These are phyloP conservation scores for Andrena flavipes DNA, from an alignment of 2,888 invertebrate species.

Conservation along the genomic window DNA sequence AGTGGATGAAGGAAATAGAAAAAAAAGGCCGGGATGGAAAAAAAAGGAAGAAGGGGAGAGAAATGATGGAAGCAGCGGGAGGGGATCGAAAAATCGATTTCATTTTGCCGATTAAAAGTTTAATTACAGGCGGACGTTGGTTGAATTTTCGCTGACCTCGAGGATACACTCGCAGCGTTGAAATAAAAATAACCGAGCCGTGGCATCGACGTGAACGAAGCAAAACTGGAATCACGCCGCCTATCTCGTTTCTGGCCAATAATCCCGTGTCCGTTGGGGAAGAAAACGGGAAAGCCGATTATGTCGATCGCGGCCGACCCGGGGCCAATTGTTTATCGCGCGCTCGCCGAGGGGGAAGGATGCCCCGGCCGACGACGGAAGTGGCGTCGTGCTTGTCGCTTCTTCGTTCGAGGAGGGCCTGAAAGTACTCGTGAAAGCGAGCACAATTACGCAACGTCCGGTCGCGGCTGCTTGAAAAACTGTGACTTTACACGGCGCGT, in stretches of 20 bases:
- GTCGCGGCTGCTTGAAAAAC: conserved; percentile 76
- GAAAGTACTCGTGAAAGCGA: conserved; percentile 55
- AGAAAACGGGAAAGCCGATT: neutral
- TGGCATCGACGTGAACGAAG: conserved; percentile 24
- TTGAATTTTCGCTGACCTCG: conserved; percentile 15
- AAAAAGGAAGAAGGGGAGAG: neutral
- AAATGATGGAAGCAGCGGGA: neutral
- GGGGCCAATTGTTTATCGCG: conserved; percentile 24
- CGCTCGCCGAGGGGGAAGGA: neutral
- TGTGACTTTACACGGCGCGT: conserved; percentile 79
- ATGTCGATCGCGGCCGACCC: conserved; percentile 17
- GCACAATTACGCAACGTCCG: conserved; percentile 77
- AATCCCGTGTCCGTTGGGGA: conserved; percentile 19
- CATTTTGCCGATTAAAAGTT: conserved; percentile 44
- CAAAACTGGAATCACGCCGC: conserved; percentile 31
- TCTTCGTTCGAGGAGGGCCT: conserved; percentile 37
- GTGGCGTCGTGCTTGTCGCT: conserved; percentile 29
- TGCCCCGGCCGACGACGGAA: neutral
- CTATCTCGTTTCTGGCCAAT: conserved; percentile 24
- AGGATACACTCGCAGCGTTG: neutral
- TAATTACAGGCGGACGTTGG: conserved; percentile 35
- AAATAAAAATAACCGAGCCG: conserved; percentile 35
- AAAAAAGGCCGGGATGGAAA: neutral
- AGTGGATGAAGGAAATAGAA: neutral
- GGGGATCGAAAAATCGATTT: conserved; percentile 33